A percentile compares a stretch with the other conserved stretches of the same genome.
Conservation (phyloP, 2,113 vertebrate species). For the Hippocampus guttulatus region DNA sequence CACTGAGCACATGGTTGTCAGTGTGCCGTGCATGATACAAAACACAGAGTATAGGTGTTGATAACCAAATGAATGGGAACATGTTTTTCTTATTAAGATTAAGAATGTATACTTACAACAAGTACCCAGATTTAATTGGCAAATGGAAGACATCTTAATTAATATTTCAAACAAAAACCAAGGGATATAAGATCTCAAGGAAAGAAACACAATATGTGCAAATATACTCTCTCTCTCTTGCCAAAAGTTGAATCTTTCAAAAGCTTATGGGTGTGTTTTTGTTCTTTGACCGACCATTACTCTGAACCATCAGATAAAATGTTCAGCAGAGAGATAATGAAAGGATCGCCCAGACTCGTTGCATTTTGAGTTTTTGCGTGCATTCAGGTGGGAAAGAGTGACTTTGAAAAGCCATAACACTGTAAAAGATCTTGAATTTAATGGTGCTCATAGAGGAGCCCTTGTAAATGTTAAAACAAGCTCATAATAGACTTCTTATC, state of each 20-base stretch:
- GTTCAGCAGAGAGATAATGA: conserved; percentile 35
- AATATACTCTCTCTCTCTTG: no score
- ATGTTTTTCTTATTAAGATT: neutral
- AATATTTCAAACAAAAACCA: neutral
- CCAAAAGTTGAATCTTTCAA: conserved; percentile 7
- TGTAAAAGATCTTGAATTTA: conserved; percentile 56
- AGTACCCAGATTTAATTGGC: neutral
- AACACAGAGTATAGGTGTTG: neutral
- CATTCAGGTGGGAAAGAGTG: conserved; percentile 8
- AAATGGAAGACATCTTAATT: neutral
- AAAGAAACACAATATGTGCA: neutral
- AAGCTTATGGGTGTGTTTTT: conserved; percentile 54
- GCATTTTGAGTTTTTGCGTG: neutral
- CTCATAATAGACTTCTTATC: conserved; percentile 59
- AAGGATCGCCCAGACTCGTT: conserved; percentile 32
- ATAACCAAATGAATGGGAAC: neutral
- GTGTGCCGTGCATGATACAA: neutral
- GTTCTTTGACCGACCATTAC: conserved; percentile 59
- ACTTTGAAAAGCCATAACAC: conserved; percentile 8
- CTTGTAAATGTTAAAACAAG: conserved; percentile 48
- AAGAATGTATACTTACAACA: neutral
- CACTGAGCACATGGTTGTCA: no score
- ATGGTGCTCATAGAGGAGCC: conserved; percentile 40
- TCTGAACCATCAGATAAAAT: conserved; percentile 59
- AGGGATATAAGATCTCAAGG: conserved; percentile 17